These are phyloP conservation scores for Potamarius usumacintae DNA, from an alignment of 2,113 vertebrate genomes.

Conservation along the genomic window DNA sequence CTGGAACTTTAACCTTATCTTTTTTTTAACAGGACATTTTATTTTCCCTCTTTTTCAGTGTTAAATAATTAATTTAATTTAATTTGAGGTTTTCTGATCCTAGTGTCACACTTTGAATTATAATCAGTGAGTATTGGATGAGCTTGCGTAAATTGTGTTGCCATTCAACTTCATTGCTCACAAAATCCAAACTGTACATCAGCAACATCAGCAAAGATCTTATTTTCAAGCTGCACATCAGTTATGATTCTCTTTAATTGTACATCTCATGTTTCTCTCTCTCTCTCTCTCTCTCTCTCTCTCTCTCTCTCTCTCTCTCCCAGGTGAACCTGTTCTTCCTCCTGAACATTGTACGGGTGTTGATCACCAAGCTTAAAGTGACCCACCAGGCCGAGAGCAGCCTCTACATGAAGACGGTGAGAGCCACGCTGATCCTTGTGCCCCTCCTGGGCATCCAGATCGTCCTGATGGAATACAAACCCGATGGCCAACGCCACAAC, in stretches of 20 bases:
- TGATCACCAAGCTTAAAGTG: slow-evolving; percentile 95
- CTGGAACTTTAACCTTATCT: neutral
- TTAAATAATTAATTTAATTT: neutral
- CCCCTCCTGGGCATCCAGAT: slow-evolving; percentile 94
- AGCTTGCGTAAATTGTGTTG: neutral
- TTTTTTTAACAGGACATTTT: too few species aligned
- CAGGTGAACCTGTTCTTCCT: slow-evolving; percentile 97
- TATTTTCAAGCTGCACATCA: neutral
- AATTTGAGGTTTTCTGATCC: neutral
- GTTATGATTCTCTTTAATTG: neutral
- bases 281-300: slow-evolving; percentile 23
- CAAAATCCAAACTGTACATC: neutral
- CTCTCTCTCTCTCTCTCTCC: too few species aligned
- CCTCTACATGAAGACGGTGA: slow-evolving; percentile 95
- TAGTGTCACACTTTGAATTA: neutral
- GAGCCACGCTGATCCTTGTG: slow-evolving; percentile 93
- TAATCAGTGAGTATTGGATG: neutral
- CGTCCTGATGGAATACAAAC: slow-evolving; percentile 87
- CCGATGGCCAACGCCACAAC: slow-evolving; percentile 74
- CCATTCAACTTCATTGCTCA: neutral
- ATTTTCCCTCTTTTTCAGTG: neutral
- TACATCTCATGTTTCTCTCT: neutral
- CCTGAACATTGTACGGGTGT: slow-evolving; percentile 92
- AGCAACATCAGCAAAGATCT: neutral
- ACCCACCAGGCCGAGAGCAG: slow-evolving; percentile 95